Conservation (phyloP, 1,140 invertebrate genomes). For the Himalopsyche phryganea region DNA sequence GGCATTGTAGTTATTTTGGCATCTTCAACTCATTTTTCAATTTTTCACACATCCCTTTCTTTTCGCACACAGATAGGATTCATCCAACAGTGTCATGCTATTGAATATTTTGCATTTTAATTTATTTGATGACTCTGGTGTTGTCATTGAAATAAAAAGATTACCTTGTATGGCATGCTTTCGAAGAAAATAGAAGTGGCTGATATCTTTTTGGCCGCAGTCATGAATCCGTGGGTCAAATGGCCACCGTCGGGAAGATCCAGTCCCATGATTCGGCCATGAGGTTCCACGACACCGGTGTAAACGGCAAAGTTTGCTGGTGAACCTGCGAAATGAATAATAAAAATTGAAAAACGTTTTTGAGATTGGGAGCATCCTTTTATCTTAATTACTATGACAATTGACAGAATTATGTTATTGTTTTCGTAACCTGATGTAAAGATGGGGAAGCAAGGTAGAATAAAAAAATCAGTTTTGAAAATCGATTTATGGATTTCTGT, state of each 20-base stretch:
- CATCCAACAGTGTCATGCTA: no score
- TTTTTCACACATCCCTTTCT: no score
- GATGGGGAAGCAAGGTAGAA: no score
- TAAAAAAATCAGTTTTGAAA: no score
- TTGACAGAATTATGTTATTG: background rate
- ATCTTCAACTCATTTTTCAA: no score
- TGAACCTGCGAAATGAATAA: slow-evolving; percentile 64
- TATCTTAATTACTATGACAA: background rate
- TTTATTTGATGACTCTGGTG: no score
- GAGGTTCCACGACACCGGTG: slow-evolving; percentile 82
- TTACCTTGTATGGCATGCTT: slow-evolving; percentile 95
- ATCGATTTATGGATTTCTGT: no score
- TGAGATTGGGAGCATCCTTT: background rate
- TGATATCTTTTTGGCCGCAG: slow-evolving; percentile 87
- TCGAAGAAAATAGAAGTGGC: slow-evolving; percentile 98
- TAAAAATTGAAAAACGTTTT: background rate
- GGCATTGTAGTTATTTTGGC: no score
- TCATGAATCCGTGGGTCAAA: slow-evolving; percentile 92
- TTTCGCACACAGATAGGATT: no score
- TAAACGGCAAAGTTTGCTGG: slow-evolving; percentile 97
- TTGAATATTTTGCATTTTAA: no score
- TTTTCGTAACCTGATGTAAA: background rate
- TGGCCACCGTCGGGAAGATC: slow-evolving; percentile 97
- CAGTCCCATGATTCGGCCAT: slow-evolving; percentile 95
- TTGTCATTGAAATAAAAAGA: slow-evolving; percentile 20